Base-by-base conservation (phyloP, 2,888 invertebrate genomes). In the Oscheius myriophilus region DNA sequence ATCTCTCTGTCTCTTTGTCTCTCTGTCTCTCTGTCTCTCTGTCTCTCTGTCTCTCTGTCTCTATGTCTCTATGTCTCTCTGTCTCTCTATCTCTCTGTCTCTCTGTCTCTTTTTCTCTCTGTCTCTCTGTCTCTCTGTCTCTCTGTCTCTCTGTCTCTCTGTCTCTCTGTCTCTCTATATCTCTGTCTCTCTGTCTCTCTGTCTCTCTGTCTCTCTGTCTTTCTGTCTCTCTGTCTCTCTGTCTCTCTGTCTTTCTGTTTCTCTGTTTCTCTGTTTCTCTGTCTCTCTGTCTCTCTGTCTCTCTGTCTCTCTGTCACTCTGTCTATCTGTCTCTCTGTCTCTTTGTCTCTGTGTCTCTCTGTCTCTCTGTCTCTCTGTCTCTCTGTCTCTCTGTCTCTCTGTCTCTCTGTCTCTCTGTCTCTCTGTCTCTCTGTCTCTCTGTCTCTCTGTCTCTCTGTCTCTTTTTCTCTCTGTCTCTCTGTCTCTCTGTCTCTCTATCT, bases 231-330 rank as follows among this genome's bases (percentile, higher is more conserved):
- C 21, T 49, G 4, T 33, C 33, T 33, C 33, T 33, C 23, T 55
- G 1, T 18, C 6, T 16, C 18, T 14, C 90, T 80, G 92, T 91
- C 64, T 92, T 91, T 68, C n/a, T n/a, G n/a, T n/a, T n/a, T n/a
- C n/a, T n/a, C n/a, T n/a, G n/a, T n/a, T n/a, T n/a, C n/a, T n/a
- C n/a, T n/a, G n/a, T n/a, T n/a, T n/a, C n/a, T n/a, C n/a, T n/a
- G n/a, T n/a, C 2, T 49, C 11, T 49, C 3, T 18, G 11, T 49
- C 49, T 49, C 21, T 18, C 21, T 49, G 4, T 33, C 33, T 9
- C 33, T 33, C 33, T 21, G 4, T 7, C 21, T 9, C 33, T 33
- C 33, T 33, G 4, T 33, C 33, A 6, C 16, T 41, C 16, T 39
- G 7, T 42, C 21, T 49, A 3, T 49, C n/a, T 18, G 3, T 49